These are phyloP conservation scores for Picathartes gymnocephalus DNA, from an alignment of 2,113 vertebrate genomes.

Conservation along the genomic window DNA sequence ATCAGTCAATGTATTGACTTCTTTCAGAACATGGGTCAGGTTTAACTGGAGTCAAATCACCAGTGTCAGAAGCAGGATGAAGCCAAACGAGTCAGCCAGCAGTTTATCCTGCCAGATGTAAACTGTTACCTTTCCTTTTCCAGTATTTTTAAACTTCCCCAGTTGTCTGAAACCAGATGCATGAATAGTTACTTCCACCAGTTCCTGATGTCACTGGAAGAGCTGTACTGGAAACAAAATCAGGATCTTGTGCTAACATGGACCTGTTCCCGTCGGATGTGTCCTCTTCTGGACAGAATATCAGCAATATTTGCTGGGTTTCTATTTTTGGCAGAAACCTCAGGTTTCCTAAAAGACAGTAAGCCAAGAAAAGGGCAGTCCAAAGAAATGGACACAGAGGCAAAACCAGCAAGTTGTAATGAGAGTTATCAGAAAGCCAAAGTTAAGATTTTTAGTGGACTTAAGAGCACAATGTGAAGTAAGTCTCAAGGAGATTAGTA, in stretches of 20 bases:
- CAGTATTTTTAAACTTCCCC: neutral
- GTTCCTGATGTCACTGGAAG: neutral
- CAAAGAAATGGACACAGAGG: neutral
- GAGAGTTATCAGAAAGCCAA: neutral
- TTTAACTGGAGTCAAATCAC: neutral
- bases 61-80: neutral
- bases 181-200: neutral
- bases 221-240: neutral
- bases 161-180: neutral
- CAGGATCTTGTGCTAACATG: neutral
- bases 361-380: neutral
- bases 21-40: neutral
- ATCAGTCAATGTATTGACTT: neutral
- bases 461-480: neutral
- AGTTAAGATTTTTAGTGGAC: neutral
- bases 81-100: neutral
- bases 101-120: neutral
- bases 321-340: neutral
- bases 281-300: neutral
- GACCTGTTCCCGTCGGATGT: neutral
- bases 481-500: neutral
- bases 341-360: neutral
- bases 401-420: neutral
- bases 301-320: neutral
- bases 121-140: neutral